Evolutionary conservation across 2,113 vertebrate genomes (phyloP).

Genomic region (Dendrocopos noguchii): DNA sequence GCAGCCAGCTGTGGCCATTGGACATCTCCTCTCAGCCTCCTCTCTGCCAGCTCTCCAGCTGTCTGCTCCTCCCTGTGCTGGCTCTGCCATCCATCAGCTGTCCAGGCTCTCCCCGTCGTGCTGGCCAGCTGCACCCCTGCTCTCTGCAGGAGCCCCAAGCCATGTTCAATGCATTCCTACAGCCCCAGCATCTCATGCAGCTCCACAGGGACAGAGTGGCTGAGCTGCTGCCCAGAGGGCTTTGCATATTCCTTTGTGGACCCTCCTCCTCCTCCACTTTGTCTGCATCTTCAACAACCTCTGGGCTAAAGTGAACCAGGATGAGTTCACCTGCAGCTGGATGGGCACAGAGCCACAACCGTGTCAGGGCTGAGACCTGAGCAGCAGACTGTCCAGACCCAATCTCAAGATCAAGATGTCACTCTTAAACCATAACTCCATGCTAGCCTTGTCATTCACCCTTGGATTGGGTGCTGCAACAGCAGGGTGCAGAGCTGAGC

Average conservation of each 20-base stretch:
- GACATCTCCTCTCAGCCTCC: neutral
- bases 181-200: neutral
- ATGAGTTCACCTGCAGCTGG: neutral
- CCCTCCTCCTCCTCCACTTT: neutral
- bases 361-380: neutral
- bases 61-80: fast-evolving
- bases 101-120: neutral
- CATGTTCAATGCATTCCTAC: neutral
- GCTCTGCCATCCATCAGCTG: neutral
- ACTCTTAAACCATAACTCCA: neutral
- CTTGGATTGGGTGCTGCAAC: neutral
- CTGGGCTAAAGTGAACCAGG: neutral
- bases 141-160: neutral
- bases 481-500: neutral
- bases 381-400: neutral
- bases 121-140: fast-evolving
- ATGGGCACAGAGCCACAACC: fast-evolving
- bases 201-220: fast-evolving
- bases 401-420: neutral
- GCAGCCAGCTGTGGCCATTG: neutral
- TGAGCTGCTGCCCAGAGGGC: neutral
- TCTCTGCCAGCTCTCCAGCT: neutral
- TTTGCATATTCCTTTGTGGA: neutral
- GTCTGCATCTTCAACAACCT: neutral
- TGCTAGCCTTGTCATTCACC: neutral